These are phyloP conservation scores for Monochamus saltuarius DNA, from an alignment of 1,140 invertebrate species.

Conservation along the genomic window DNA sequence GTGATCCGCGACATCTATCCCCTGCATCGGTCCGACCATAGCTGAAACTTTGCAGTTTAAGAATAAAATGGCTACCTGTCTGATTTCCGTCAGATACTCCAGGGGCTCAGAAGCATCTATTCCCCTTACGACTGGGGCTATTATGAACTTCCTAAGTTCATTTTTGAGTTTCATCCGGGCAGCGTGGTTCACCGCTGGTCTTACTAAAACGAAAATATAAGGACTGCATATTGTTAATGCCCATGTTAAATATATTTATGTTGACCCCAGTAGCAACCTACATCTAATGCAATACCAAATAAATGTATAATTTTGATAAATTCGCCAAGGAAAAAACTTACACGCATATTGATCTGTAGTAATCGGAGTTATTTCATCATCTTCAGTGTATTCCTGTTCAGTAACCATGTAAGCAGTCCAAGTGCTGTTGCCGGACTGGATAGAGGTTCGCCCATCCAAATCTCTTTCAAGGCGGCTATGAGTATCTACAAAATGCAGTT, in stretches of 20 bases:
- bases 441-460: no score
- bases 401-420: no score
- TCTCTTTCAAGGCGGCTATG: no score
- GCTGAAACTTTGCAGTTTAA: conserved; percentile 53
- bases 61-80: conserved; percentile 67
- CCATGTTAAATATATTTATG: no score
- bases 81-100: conserved; percentile 70
- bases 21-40: conserved; percentile 35
- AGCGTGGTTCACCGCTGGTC: conserved; percentile 55
- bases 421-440: no score
- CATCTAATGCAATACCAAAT: no score
- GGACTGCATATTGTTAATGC: no score
- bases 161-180: conserved; percentile 49
- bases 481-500: no score
- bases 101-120: conserved; percentile 65
- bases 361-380: neutral
- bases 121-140: conserved; percentile 59
- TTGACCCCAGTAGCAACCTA: no score
- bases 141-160: conserved; percentile 58
- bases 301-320: no score
- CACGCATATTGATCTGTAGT: conserved; percentile 29
- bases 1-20: conserved; percentile 55
- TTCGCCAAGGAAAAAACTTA: conserved; percentile 9
- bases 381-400: no score
- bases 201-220: conserved; percentile 48